These are phyloP conservation scores for Epinephelus awoara DNA, from an alignment of 2,797 vertebrate species.

Conservation along the genomic window DNA sequence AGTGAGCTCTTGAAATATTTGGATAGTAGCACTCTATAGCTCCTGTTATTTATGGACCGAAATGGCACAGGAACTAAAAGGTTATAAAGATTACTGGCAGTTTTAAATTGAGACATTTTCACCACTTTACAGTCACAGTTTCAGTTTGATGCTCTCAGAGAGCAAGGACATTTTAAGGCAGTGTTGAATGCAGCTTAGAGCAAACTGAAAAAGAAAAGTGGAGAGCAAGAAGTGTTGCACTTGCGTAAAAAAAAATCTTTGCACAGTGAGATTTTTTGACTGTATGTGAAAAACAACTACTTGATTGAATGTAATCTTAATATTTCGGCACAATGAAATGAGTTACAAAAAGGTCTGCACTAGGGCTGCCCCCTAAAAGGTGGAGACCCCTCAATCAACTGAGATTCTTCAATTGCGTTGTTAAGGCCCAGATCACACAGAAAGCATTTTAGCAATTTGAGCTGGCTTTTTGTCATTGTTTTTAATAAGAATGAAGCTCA, in stretches of 20 bases:
- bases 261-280: slow-evolving; percentile 33
- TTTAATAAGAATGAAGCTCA: too few species aligned
- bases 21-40: slow-evolving; percentile 45
- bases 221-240: background rate
- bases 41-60: slow-evolving; percentile 29
- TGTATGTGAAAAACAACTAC: slow-evolving; percentile 9
- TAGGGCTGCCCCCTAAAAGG: background rate
- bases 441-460: too few species aligned
- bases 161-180: background rate
- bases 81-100: background rate
- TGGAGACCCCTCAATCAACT: too few species aligned
- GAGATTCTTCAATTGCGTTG: background rate
- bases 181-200: slow-evolving; percentile 5
- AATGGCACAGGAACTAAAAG: slow-evolving; percentile 33
- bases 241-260: slow-evolving; percentile 7
- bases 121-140: background rate
- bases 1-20: slow-evolving; percentile 57
- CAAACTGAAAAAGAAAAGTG: background rate
- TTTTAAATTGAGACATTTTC: slow-evolving; percentile 23
- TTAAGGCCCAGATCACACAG: too few species aligned
- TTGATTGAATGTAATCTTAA: slow-evolving; percentile 46
- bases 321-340: slow-evolving; percentile 24
- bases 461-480: too few species aligned
- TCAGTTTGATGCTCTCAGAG: background rate
- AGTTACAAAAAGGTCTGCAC: slow-evolving; percentile 29